Base-by-base conservation (phyloP, 1,140 invertebrate species). In the Papilio polytes region DNA sequence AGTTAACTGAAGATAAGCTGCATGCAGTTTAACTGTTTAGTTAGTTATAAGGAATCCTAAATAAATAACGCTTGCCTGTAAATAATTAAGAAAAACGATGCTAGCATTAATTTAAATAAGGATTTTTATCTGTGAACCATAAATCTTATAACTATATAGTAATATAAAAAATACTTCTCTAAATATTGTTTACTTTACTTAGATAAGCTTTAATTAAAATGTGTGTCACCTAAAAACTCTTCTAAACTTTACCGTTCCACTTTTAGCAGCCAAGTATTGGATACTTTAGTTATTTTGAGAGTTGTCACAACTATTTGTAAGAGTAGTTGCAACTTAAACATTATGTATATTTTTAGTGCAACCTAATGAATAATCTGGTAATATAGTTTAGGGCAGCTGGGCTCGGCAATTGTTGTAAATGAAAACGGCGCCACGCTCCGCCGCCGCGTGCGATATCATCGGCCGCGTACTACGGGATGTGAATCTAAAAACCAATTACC, bases 361-460 rank as follows among this genome's bases (percentile, higher is more conserved):
- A 51, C 22, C 46, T 74, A 22, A 46, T 74, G 44, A 74, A 46
- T 74, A 51, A 74, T 51, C 73, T 53, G 2, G 18, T 76, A 22
- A 12, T 22, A 18, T 44, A 20, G 73, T n/a, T 70, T 15, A n/a
- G 46, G 12, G 74, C 74, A 76, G 74, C 74, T 76, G 74, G 41
- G 20, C 31, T 73, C 41, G 72, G 72, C 72, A 73, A 73, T 73
- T 73, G 72, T 41, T 22, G 41, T 46, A 73, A 73, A 73, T 73
- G 36, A 73, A 48, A 22, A 46, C 74, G 74, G 74, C 46, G 74
- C 74, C 46, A 76, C 74, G 74, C 74, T 76, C 46, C n/a, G 20
- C 44, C 53, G 53, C 53, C 74, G 46, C 46, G 46, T 76, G 74
- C 46, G 74, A 76, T 76, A 76, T 22, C 46, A 76, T 76, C 74